A percentile compares a stretch with the other conserved stretches of the same genome.
phyloP scores from a whole-genome alignment of 2,113 vertebrate species.

The Pogona vitticeps region DNA sequence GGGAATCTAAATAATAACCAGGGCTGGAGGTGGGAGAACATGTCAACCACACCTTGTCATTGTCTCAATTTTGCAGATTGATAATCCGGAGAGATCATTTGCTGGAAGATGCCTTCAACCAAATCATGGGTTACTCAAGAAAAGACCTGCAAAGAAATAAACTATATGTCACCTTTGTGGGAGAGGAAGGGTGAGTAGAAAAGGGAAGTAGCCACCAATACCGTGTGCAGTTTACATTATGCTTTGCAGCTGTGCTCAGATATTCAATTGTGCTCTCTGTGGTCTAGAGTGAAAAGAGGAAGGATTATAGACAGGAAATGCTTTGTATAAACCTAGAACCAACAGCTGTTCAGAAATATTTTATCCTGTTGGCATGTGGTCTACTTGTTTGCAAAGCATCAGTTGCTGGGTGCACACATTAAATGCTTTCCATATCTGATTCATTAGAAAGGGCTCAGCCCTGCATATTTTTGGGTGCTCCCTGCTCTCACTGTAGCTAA shows the following conservation, averaged over 20 bases:
- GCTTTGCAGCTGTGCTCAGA: constrained; percentile 51
- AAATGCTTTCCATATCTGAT: background rate
- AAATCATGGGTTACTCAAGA: constrained; percentile 98
- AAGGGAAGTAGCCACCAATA: constrained; percentile 54
- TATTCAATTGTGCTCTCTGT: constrained; percentile 53
- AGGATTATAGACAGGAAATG: constrained; percentile 69
- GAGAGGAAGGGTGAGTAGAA: constrained; percentile 95
- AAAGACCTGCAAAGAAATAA: constrained; percentile 98
- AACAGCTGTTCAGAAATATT: constrained; percentile 49
- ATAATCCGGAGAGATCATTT: constrained; percentile 97
- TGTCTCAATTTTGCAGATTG: constrained; percentile 78
- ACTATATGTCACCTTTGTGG: constrained; percentile 96
- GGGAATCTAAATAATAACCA: background rate
- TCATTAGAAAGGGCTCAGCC: background rate
- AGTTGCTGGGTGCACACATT: background rate
- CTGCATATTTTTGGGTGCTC: background rate
- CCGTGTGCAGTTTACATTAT: constrained; percentile 31
- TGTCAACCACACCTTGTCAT: constrained; percentile 2
- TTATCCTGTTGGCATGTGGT: constrained; percentile 43
- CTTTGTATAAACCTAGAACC: constrained; percentile 55
- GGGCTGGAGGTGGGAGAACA: background rate
- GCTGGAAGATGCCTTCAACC: constrained; percentile 97
- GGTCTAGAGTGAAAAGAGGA: constrained; percentile 70
- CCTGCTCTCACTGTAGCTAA: background rate
- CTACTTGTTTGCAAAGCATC: constrained; percentile 2